These are phyloP conservation scores for Plumapathes pennacea DNA, from an alignment of 92 coral and sea anemone species.

Conservation along the genomic window DNA sequence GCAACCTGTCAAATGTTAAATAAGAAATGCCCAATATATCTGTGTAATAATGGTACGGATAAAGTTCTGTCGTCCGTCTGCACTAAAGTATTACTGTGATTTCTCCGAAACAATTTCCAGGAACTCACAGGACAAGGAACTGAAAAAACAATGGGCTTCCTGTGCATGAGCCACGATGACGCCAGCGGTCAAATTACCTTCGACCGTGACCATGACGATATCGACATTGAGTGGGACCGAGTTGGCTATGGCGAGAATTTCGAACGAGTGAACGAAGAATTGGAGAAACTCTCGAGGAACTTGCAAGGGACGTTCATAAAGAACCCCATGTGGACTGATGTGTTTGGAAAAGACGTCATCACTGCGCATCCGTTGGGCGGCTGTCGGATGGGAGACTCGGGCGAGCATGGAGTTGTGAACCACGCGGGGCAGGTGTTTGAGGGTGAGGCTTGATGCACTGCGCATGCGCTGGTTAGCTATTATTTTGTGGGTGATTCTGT, in stretches of 20 bases:
- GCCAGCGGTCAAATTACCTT: slow-evolving; percentile 34
- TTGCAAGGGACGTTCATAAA: slow-evolving; percentile 47
- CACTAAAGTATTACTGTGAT: no score
- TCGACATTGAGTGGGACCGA: slow-evolving; percentile 35
- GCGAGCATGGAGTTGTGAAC: slow-evolving; percentile 38
- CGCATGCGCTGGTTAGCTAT: no score
- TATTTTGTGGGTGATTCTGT: no score
- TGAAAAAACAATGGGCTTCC: slow-evolving; percentile 29
- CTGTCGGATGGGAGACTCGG: slow-evolving; percentile 56
- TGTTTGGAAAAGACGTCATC: slow-evolving; percentile 40
- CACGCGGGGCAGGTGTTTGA: slow-evolving; percentile 69
- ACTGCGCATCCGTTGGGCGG: slow-evolving; percentile 63
- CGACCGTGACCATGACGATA: slow-evolving; percentile 19
- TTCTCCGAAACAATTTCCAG: neutral
- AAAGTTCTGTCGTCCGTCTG: no score
- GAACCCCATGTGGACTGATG: slow-evolving; percentile 43
- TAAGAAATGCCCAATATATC: no score
- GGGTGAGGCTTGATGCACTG: slow-evolving; percentile 17
- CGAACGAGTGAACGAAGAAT: slow-evolving; percentile 25
- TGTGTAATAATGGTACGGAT: no score
- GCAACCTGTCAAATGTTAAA: no score
- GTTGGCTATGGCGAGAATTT: slow-evolving; percentile 44
- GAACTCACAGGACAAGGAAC: slow-evolving; percentile 17
- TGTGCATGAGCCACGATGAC: slow-evolving; percentile 55
- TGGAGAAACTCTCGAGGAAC: slow-evolving; percentile 37